Conservation (phyloP, 2,113 vertebrate genomes). For the Lophochroa leadbeateri region DNA sequence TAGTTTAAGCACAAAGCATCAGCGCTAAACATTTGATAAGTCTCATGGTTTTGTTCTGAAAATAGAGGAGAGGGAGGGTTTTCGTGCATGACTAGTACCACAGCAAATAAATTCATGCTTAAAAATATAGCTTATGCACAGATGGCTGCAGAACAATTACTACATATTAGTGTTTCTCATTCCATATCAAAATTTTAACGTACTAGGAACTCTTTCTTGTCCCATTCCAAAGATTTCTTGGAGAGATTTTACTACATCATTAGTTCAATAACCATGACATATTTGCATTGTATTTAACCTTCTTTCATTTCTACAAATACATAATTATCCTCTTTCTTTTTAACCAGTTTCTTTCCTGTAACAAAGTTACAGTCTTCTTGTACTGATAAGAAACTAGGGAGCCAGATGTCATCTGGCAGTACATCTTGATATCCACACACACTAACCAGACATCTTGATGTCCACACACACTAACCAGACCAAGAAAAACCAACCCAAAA, state of each 20-base stretch:
- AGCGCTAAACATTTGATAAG: conserved; percentile 41
- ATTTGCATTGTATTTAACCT: background rate
- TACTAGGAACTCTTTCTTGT: background rate
- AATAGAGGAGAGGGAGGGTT: conserved; percentile 42
- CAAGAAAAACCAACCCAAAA: background rate
- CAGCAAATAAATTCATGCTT: conserved; percentile 32
- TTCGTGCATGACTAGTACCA: conserved; percentile 32
- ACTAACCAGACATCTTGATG: background rate
- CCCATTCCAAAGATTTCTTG: background rate
- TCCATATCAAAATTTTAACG: background rate
- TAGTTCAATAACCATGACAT: background rate
- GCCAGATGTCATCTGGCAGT: background rate
- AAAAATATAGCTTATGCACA: conserved; percentile 38
- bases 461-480: background rate
- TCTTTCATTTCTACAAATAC: background rate
- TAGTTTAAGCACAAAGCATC: conserved; percentile 5
- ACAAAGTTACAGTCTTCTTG: background rate
- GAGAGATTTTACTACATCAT: background rate
- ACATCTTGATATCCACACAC: background rate
- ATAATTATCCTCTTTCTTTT: background rate
- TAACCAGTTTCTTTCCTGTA: background rate
- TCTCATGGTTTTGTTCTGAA: conserved; percentile 44
- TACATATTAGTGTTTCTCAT: conserved; percentile 19
- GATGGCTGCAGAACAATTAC: conserved; percentile 33
- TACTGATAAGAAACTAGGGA: background rate